Evolutionary conservation across 2,888 invertebrate genomes (phyloP).

Genomic region (Phaedon cochleariae): DNA sequence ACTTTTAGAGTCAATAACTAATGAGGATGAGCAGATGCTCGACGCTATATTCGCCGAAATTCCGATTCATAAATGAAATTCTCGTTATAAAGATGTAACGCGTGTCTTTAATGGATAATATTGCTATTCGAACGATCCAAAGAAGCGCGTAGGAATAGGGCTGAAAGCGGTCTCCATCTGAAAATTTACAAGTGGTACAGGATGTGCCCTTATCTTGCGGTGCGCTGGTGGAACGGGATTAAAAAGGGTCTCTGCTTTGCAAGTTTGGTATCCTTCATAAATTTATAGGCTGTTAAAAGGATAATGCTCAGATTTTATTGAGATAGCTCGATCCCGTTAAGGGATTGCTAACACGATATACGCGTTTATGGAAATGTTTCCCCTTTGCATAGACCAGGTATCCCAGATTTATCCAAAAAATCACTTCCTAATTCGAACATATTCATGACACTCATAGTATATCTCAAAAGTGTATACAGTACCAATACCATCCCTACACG

Average conservation of each 20-base stretch:
- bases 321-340: neutral
- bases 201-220: neutral
- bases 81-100: constrained; percentile 48
- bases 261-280: constrained; percentile 10
- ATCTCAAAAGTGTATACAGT: no score
- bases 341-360: neutral
- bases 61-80: constrained; percentile 46
- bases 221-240: neutral
- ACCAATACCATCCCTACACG: no score
- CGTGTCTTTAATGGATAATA: constrained; percentile 47
- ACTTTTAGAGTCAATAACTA: no score
- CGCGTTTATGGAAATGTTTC: neutral
- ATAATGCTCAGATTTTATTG: constrained; percentile 1
- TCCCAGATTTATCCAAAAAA: no score
- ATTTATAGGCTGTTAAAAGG: neutral
- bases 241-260: constrained; percentile 3
- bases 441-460: no score
- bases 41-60: constrained; percentile 45
- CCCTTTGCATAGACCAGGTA: no score
- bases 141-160: neutral
- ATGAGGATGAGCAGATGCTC: constrained; percentile 9
- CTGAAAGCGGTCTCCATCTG: neutral
- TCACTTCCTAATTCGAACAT: no score
- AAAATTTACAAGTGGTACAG: constrained; percentile 2
- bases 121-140: constrained; percentile 6